Evolutionary conservation across 2,113 vertebrate species (phyloP).

Genomic region (Ranitomeya imitator): DNA sequence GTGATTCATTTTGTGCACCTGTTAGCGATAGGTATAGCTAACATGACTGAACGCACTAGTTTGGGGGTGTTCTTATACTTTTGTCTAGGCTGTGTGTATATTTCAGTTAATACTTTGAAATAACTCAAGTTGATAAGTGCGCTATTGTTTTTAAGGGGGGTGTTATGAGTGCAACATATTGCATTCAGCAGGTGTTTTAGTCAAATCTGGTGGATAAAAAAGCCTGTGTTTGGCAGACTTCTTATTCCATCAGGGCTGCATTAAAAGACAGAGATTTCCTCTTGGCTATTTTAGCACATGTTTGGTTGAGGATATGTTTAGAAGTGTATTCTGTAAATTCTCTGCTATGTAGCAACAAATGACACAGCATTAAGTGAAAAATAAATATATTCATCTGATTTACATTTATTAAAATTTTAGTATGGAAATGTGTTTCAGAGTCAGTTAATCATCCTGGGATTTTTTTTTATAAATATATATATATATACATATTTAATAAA

Average conservation of each 20-base stretch:
- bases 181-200: conserved; percentile 32
- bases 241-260: conserved; percentile 23
- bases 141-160: background rate
- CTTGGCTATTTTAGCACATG: conserved; percentile 32
- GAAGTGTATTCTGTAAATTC: conserved; percentile 12
- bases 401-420: background rate
- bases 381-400: background rate
- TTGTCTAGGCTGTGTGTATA: background rate
- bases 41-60: background rate
- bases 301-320: conserved; percentile 35
- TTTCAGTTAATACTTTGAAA: background rate
- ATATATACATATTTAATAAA: no score
- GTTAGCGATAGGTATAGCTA: background rate
- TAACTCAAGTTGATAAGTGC: conserved; percentile 2
- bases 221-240: conserved; percentile 31
- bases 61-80: background rate
- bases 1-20: background rate
- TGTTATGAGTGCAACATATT: background rate
- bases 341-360: background rate
- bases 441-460: no score
- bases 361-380: background rate
- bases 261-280: background rate
- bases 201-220: conserved; percentile 23
- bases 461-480: no score
- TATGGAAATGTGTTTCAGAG: no score